These are phyloP conservation scores for Hesperophylax magnus DNA, from an alignment of 1,140 invertebrate species.

Conservation along the genomic window DNA sequence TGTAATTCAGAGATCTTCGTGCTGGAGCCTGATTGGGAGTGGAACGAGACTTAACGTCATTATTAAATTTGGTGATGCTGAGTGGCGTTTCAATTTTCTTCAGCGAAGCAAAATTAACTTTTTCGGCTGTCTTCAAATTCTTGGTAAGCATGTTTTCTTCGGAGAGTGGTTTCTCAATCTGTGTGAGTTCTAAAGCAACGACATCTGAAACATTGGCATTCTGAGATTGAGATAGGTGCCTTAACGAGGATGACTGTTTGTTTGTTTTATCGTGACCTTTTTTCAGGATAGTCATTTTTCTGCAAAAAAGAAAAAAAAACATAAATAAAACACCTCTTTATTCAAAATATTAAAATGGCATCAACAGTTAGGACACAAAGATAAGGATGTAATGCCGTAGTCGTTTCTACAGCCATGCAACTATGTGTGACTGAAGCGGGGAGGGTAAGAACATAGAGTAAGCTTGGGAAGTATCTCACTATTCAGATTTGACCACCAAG, in stretches of 20 bases:
- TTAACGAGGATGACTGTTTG: neutral
- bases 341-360: no score
- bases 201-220: slow-evolving; percentile 1
- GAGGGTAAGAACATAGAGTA: no score
- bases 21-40: slow-evolving; percentile 61
- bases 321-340: neutral
- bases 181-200: slow-evolving; percentile 7
- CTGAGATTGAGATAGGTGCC: neutral
- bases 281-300: slow-evolving; percentile 6
- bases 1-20: slow-evolving; percentile 63
- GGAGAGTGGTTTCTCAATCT: neutral
- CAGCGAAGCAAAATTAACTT: slow-evolving; percentile 43
- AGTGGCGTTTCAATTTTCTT: slow-evolving; percentile 61
- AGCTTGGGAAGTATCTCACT: no score
- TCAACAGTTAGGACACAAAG: no score
- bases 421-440: no score
- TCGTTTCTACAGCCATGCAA: no score
- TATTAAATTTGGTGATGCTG: slow-evolving; percentile 63
- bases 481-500: no score
- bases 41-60: slow-evolving; percentile 63
- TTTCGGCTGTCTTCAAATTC: slow-evolving; percentile 47
- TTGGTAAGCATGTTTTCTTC: neutral
- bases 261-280: slow-evolving; percentile 6
- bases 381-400: no score
- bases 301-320: slow-evolving; percentile 11